Percentiles rank a stretch among this genome's conserved stretches.
Evolutionary conservation across 2,797 vertebrate species (phyloP).

Genomic region (Smutsia temminckii): DNA sequence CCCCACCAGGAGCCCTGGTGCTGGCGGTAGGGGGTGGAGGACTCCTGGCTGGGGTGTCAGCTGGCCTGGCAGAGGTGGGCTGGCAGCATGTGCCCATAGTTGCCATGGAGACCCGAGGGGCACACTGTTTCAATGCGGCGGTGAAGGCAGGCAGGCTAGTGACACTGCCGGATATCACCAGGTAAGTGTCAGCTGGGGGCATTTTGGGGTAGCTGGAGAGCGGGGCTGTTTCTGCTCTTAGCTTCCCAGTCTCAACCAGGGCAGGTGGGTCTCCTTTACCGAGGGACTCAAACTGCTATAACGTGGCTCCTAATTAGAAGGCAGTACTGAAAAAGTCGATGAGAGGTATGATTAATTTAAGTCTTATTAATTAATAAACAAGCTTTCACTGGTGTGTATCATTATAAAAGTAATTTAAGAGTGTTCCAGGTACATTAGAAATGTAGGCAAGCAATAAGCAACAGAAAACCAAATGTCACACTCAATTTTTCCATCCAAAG

Average conservation of each 20-base stretch:
- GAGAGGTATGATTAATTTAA: too few relatives aligned
- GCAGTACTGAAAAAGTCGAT: neutral
- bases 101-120: constrained; percentile 92
- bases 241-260: neutral
- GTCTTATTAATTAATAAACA: neutral
- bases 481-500: neutral
- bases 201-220: neutral
- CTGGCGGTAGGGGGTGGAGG: constrained; percentile 93
- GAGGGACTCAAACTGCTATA: neutral
- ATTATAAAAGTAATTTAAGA: too few relatives aligned
- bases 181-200: constrained; percentile 81
- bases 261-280: neutral
- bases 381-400: too few relatives aligned
- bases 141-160: constrained; percentile 88
- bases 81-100: constrained; percentile 92
- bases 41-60: constrained; percentile 90
- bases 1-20: constrained; percentile 88
- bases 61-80: constrained; percentile 88
- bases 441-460: neutral
- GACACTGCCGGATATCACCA: constrained; percentile 91
- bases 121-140: constrained; percentile 90
- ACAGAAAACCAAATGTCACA: too few relatives aligned
- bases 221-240: fast-evolving
- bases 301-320: neutral
- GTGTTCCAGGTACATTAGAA: neutral